A percentile compares a stretch with the other conserved stretches of the same genome.
phyloP scores from a whole-genome alignment of 2,888 invertebrate genomes.

The Ommatoiulus sabulosus region DNA sequence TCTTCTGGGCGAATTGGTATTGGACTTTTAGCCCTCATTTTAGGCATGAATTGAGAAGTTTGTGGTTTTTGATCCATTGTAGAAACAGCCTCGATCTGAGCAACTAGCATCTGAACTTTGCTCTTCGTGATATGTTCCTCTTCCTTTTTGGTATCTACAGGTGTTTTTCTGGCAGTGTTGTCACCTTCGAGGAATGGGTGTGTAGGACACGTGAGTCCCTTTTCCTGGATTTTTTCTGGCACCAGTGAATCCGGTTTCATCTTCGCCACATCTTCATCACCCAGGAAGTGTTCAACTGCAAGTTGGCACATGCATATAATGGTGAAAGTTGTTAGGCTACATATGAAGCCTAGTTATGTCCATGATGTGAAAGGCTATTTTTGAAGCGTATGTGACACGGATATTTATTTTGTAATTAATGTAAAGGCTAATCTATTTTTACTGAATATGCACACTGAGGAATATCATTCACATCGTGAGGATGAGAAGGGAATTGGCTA shows the following conservation, averaged over 20 bases:
- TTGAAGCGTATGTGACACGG: constrained; percentile 6
- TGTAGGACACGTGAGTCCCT: background rate
- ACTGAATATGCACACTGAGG: constrained; percentile 14
- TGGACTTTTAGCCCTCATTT: background rate
- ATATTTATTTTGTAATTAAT: constrained; percentile 15
- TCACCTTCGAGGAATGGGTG: background rate
- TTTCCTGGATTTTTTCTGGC: background rate
- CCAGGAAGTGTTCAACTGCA: background rate
- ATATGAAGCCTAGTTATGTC: constrained; percentile 13
- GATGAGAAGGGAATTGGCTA: constrained; percentile 25
- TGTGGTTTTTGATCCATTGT: background rate
- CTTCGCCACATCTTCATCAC: background rate
- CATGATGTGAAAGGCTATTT: constrained; percentile 17
- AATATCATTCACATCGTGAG: constrained; percentile 20
- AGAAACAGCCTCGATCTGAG: constrained; percentile 10
- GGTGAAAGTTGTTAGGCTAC: constrained; percentile 34
- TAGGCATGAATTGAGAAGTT: background rate
- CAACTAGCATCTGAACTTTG: constrained; percentile 4
- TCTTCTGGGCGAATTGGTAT: background rate
- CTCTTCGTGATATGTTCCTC: background rate
- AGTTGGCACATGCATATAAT: constrained; percentile 27
- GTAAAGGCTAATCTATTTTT: constrained; percentile 16
- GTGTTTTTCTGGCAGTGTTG: background rate
- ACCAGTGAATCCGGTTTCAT: constrained; percentile 9
- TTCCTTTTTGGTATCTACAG: background rate